phyloP scores from a whole-genome alignment of 2,113 vertebrate species.

The Orycteropus afer region DNA sequence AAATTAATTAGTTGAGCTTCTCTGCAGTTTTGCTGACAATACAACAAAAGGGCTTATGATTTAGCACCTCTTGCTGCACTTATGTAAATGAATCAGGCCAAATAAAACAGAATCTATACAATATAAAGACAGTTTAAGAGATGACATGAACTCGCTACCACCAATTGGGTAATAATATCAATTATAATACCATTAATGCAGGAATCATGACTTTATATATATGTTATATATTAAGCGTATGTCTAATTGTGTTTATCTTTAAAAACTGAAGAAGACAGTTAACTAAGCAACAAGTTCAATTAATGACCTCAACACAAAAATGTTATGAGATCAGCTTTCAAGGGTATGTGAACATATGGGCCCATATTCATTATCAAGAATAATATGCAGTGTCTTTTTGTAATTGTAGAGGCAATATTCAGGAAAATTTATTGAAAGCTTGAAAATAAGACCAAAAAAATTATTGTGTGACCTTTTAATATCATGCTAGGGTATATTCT shows the following conservation, averaged over 20 bases:
- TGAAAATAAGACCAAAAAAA: not conserved
- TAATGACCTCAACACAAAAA: conserved; percentile 29
- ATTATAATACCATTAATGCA: not conserved
- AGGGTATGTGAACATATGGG: not conserved
- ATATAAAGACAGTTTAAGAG: not conserved
- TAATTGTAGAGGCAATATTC: not conserved
- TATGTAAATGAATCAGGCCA: not conserved
- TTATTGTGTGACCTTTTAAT: not conserved
- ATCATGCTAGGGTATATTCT: not conserved
- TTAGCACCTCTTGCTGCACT: not conserved
- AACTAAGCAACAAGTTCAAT: conserved; percentile 12
- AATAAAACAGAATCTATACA: conserved; percentile 18
- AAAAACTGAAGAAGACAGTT: not conserved
- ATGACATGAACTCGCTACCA: not conserved
- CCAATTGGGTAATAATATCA: not conserved
- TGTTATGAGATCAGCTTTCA: not conserved
- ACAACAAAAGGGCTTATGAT: not conserved
- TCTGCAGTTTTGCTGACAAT: not conserved
- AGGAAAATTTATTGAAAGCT: conserved; percentile 25
- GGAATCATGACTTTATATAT: not conserved
- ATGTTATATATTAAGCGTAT: not conserved
- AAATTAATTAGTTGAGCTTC: conserved; percentile 42
- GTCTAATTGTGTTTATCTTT: not conserved
- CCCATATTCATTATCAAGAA: not conserved
- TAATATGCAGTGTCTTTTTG: not conserved